Percentiles rank a stretch among this genome's conserved stretches.
Evolutionary conservation across 2,113 vertebrate genomes (phyloP).

Genomic region (Halichoerus grypus): DNA sequence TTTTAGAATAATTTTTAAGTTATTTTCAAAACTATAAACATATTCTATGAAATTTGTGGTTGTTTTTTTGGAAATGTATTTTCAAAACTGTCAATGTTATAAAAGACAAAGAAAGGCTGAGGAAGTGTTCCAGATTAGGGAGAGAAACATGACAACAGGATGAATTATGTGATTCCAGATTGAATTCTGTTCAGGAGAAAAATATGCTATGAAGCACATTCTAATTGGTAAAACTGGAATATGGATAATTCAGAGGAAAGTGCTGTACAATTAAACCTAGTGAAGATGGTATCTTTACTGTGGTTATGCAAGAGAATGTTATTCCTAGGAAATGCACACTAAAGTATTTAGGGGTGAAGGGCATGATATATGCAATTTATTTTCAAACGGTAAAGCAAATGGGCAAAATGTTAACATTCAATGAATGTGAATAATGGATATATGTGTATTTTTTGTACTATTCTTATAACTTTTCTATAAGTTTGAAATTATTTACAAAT

Average conservation of each 20-base stretch:
- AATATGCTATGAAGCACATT: not conserved
- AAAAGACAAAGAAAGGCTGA: slow-evolving; percentile 34
- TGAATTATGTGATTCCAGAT: not conserved
- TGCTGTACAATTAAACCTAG: not conserved
- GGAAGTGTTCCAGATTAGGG: not conserved
- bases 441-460: not conserved
- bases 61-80: slow-evolving; percentile 25
- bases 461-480: not conserved
- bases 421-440: not conserved
- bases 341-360: not conserved
- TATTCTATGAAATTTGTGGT: not conserved
- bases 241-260: not conserved
- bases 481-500: slow-evolving; percentile 31
- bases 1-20: not conserved
- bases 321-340: not conserved
- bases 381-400: not conserved
- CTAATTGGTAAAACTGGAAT: not conserved
- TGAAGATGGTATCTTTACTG: not conserved
- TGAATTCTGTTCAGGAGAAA: not conserved
- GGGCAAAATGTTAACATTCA: not conserved
- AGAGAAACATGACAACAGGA: not conserved
- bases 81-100: slow-evolving; percentile 18
- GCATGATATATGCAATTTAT: not conserved
- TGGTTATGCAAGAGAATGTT: not conserved
- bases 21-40: not conserved